Evolutionary conservation across 2,888 invertebrate species (phyloP).

Genomic region (Eristalis arbustorum): DNA sequence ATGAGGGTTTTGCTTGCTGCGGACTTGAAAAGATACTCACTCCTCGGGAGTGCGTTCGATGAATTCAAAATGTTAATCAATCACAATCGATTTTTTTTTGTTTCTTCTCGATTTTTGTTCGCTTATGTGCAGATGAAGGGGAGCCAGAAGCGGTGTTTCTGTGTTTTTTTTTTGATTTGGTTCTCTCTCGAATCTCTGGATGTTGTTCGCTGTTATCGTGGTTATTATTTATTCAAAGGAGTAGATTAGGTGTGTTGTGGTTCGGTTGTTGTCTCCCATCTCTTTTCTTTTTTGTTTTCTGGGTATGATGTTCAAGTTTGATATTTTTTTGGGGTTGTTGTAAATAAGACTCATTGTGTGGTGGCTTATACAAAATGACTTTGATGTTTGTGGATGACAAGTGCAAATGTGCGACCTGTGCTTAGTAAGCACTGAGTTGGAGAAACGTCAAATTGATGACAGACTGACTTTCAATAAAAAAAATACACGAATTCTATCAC

Average conservation of each 20-base stretch:
- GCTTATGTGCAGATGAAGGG: not conserved
- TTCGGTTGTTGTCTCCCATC: not conserved
- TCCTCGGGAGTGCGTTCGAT: conserved; percentile 45
- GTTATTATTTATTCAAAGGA: conserved; percentile 59
- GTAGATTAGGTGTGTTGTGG: conserved; percentile 41
- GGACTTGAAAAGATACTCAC: conserved; percentile 11
- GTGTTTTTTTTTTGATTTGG: conserved; percentile 1
- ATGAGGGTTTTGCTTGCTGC: not conserved
- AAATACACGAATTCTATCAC: not conserved
- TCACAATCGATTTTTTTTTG: conserved; percentile 53
- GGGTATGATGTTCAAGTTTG: not conserved
- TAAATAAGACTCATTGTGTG: conserved; percentile 15
- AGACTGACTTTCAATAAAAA: not conserved
- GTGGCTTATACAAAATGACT: conserved; percentile 33
- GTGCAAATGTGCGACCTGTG: conserved; percentile 8
- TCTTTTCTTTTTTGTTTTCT: conserved; percentile 3
- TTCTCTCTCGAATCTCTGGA: conserved; percentile 30
- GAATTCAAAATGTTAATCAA: conserved; percentile 67
- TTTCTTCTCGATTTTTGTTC: conserved; percentile 14
- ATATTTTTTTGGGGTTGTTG: not conserved
- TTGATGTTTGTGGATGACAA: conserved; percentile 37
- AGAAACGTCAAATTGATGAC: not conserved
- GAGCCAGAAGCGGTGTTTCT: not conserved
- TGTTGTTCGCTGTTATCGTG: conserved; percentile 53
- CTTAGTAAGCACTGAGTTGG: not conserved